Percentiles rank a stretch among this genome's conserved stretches.
These are phyloP conservation scores for Gerris buenoi DNA, from an alignment of 1,140 invertebrate genomes.

Conservation along the genomic window DNA sequence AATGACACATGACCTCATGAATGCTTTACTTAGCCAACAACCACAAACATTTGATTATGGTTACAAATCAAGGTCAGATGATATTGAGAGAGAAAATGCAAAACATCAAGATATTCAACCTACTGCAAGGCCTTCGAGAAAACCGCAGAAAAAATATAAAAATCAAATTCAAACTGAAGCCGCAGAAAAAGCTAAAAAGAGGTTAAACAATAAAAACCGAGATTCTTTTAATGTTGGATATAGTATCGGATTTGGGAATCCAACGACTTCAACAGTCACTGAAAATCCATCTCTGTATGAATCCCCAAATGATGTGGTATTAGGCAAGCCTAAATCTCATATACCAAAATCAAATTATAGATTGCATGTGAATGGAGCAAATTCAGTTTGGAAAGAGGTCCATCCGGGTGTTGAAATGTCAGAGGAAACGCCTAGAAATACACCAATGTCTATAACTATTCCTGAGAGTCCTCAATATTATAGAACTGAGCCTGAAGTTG, in stretches of 20 bases:
- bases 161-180: neutral
- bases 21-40: slow-evolving; percentile 8
- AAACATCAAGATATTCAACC: neutral
- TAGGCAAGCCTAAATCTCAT: slow-evolving; percentile 7
- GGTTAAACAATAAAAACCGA: neutral
- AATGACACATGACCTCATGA: slow-evolving; percentile 11
- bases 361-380: slow-evolving; percentile 14
- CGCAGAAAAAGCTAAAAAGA: neutral
- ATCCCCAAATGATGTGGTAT: slow-evolving; percentile 3
- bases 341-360: neutral
- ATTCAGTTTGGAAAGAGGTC: slow-evolving; percentile 18
- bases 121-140: neutral
- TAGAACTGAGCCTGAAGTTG: neutral
- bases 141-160: neutral
- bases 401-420: slow-evolving; percentile 18
- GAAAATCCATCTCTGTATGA: neutral
- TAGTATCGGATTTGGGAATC: slow-evolving; percentile 16
- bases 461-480: neutral
- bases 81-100: neutral
- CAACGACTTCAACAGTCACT: neutral
- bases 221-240: slow-evolving; percentile 16
- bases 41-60: slow-evolving; percentile 11
- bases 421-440: slow-evolving; percentile 4
- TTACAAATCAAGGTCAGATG: slow-evolving; percentile 2
- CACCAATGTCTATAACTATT: neutral